Percentiles rank a stretch among this genome's conserved stretches.
phyloP scores from a whole-genome alignment of 2,797 vertebrate species.

The Meda fulgida region DNA sequence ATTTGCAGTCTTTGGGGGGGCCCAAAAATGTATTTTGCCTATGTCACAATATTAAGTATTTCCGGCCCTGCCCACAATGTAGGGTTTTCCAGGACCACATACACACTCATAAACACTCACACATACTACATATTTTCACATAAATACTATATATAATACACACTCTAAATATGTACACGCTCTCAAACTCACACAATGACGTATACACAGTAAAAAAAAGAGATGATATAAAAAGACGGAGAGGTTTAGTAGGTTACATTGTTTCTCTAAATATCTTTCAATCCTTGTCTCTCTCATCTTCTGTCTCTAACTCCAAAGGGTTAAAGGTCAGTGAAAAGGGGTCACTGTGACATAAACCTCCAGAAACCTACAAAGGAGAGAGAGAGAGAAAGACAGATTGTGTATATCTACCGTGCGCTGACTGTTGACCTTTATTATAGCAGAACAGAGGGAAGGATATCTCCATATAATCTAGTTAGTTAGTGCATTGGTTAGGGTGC shows the following conservation, averaged over 20 bases:
- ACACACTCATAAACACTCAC: neutral
- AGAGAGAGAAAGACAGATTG: conserved; percentile 30
- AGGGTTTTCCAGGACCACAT: no score
- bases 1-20: no score
- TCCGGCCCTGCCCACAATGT: no score
- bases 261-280: neutral
- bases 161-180: neutral
- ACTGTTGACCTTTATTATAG: conserved; percentile 70
- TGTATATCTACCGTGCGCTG: neutral
- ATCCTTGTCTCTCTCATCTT: neutral
- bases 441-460: conserved; percentile 61
- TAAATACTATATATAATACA: neutral
- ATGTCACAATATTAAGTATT: no score
- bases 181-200: neutral
- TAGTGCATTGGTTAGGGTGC: neutral
- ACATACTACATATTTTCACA: neutral
- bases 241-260: neutral
- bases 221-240: neutral
- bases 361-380: neutral
- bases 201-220: neutral
- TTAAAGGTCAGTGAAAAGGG: conserved; percentile 7
- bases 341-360: neutral
- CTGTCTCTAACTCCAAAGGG: neutral
- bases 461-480: conserved; percentile 9
- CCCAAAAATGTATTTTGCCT: no score